phyloP scores from a whole-genome alignment of 2,113 vertebrate species.

The Anoura caudifer region DNA sequence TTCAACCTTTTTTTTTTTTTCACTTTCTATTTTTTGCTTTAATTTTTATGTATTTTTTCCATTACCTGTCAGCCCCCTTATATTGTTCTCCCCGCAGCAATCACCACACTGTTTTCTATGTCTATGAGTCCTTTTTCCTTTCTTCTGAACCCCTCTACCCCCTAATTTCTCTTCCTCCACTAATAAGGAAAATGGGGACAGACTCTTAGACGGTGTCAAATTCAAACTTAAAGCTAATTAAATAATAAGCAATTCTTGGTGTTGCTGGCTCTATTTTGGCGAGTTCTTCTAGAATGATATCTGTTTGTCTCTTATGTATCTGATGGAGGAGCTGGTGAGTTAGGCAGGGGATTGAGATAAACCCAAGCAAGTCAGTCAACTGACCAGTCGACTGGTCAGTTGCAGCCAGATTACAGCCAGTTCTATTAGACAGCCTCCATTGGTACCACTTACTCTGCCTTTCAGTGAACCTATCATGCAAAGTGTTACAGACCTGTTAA shows the following conservation, averaged over 20 bases:
- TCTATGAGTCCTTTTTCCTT: too few species aligned
- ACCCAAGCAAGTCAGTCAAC: not conserved
- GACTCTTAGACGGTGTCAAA: not conserved
- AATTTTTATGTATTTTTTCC: too few species aligned
- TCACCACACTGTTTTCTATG: too few species aligned
- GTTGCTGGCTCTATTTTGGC: not conserved
- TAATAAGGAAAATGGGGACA: too few species aligned
- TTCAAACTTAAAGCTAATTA: not conserved
- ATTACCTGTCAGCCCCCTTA: too few species aligned
- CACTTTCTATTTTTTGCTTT: too few species aligned
- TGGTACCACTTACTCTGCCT: not conserved
- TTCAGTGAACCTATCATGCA: not conserved
- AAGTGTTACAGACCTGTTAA: not conserved
- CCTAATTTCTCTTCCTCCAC: too few species aligned
- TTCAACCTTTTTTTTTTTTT: not conserved
- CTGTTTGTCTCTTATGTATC: not conserved
- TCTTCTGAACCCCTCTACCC: too few species aligned
- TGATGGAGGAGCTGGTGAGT: not conserved
- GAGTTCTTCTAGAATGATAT: not conserved
- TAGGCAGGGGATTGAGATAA: not conserved
- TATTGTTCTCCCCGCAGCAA: too few species aligned
- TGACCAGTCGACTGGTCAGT: too few species aligned
- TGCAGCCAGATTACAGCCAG: not conserved
- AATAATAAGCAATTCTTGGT: not conserved
- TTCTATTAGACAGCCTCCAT: not conserved